Conservation (phyloP, 1,140 invertebrate genomes). For the Ectropis grisescens region DNA sequence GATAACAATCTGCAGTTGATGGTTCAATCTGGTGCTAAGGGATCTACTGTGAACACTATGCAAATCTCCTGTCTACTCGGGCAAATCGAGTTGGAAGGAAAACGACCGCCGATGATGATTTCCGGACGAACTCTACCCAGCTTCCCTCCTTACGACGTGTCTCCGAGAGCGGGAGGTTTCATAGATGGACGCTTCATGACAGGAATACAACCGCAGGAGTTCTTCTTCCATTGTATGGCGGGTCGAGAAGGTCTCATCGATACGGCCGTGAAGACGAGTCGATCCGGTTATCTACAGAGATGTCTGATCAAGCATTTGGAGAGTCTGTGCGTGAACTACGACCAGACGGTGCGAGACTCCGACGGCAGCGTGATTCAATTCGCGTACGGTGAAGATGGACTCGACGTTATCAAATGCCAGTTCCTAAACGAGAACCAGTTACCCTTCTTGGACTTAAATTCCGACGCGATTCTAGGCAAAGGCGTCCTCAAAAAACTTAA, state of each 20-base stretch:
- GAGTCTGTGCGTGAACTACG: slow-evolving; percentile 91
- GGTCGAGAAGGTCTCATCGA: slow-evolving; percentile 94
- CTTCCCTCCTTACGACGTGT: slow-evolving; percentile 91
- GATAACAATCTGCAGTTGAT: slow-evolving; percentile 97
- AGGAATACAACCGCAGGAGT: slow-evolving; percentile 97
- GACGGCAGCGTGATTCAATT: slow-evolving; percentile 97
- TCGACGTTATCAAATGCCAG: slow-evolving; percentile 91
- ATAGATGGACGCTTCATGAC: slow-evolving; percentile 97
- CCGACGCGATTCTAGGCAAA: slow-evolving; percentile 74
- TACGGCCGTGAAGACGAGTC: slow-evolving; percentile 93
- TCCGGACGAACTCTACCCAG: slow-evolving; percentile 94
- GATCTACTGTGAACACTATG: slow-evolving; percentile 95
- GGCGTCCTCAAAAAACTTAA: slow-evolving; percentile 72
- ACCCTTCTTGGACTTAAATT: slow-evolving; percentile 87
- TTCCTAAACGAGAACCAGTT: slow-evolving; percentile 87
- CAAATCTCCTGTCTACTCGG: slow-evolving; percentile 97
- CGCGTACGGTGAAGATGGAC: slow-evolving; percentile 97
- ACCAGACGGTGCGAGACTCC: slow-evolving; percentile 94
- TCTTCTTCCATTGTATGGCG: slow-evolving; percentile 99
- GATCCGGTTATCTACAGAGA: slow-evolving; percentile 97
- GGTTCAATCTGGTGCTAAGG: slow-evolving; percentile 98
- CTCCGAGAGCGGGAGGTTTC: slow-evolving; percentile 95
- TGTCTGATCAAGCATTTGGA: slow-evolving; percentile 99
- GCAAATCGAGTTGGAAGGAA: slow-evolving; percentile 98
- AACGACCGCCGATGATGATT: slow-evolving; percentile 94